Evolutionary conservation across 2,113 vertebrate species (phyloP).

Genomic region (Galeopterus variegatus): DNA sequence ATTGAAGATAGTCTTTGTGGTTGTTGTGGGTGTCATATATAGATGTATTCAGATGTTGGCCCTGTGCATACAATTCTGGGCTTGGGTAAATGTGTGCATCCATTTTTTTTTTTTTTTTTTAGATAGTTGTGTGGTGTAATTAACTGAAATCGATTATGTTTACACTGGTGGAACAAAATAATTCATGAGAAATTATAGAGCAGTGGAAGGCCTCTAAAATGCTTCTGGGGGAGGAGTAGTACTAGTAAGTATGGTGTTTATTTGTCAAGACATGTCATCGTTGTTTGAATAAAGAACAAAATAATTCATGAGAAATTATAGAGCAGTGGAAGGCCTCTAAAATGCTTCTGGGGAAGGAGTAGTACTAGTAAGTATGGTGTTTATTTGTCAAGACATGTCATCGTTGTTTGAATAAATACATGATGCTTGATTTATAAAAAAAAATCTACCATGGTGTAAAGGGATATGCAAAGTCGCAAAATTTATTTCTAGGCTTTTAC

Average conservation of each 20-base stretch:
- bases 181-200: slow-evolving; percentile 20
- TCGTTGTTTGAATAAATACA: slow-evolving; percentile 19
- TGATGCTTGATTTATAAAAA: background rate
- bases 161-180: background rate
- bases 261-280: slow-evolving; percentile 24
- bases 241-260: background rate
- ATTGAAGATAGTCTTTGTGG: slow-evolving; percentile 2
- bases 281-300: slow-evolving; percentile 34
- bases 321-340: background rate
- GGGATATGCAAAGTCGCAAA: background rate
- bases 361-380: background rate
- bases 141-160: background rate
- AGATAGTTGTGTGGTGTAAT: slow-evolving; percentile 22
- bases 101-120: background rate
- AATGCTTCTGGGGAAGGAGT: background rate
- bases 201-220: background rate
- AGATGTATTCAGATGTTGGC: background rate
- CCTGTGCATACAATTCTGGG: background rate
- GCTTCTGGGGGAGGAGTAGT: background rate
- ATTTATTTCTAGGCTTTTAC: slow-evolving; percentile 62
- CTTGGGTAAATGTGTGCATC: background rate
- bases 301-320: slow-evolving; percentile 48
- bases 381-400: slow-evolving; percentile 41
- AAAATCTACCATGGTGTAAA: background rate
- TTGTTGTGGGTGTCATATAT: background rate